phyloP scores from a whole-genome alignment of 1,140 invertebrate species.

The Drosophila melanogaster region Release_6_plus_ISO1_MT NT_033779.5:11456001-11456500 shows the following conservation, averaged over 20 bases:
- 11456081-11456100: conserved; percentile 21
- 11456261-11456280: too few species aligned
- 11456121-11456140: conserved; percentile 15
- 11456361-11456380: too few species aligned
- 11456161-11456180: conserved; percentile 19
- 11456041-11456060: conserved; percentile 24
- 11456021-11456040: conserved; percentile 45
- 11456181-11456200: conserved; percentile 11
- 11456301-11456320: too few species aligned
- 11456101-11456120: conserved; percentile 24
- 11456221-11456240: too few species aligned
- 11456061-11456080: conserved; percentile 13
- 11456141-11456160: conserved; percentile 14
- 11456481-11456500: not conserved
- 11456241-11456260: too few species aligned
- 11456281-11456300: too few species aligned
- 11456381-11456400: too few species aligned
- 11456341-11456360: too few species aligned
- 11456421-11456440: not conserved
- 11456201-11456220: not conserved
- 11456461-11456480: conserved; percentile 20
- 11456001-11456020: conserved; percentile 31
- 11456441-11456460: too few species aligned
- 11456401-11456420: too few species aligned
- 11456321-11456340: too few species aligned